phyloP scores from a whole-genome alignment of 2,113 vertebrate species.

The Mobula birostris region DNA sequence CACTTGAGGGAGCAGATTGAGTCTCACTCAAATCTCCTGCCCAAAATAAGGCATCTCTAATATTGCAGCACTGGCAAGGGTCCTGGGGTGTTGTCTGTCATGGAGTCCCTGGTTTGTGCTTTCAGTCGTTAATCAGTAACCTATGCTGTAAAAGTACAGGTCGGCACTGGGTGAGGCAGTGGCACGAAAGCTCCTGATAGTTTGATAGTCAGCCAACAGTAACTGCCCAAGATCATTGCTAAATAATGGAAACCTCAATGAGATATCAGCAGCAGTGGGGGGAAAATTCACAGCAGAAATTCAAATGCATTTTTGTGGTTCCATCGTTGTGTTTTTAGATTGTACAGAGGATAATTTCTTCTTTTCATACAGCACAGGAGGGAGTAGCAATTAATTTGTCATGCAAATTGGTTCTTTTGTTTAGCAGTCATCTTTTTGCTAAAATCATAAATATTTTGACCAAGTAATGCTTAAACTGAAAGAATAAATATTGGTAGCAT shows the following conservation, averaged over 20 bases:
- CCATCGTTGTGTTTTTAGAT: not conserved
- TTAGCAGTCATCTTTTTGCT: not conserved
- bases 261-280: not conserved
- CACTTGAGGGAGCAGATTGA: too few species aligned
- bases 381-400: not conserved
- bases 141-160: not conserved
- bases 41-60: too few species aligned
- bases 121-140: not conserved
- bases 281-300: not conserved
- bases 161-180: not conserved
- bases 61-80: too few species aligned
- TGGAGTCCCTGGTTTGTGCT: not conserved
- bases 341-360: constrained; percentile 31
- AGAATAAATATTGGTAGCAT: not conserved
- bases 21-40: too few species aligned
- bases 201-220: not conserved
- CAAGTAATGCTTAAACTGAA: not conserved
- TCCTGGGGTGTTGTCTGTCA: not conserved
- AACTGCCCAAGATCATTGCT: not conserved
- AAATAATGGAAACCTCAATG: not conserved
- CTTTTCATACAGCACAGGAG: not conserved
- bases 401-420: constrained; percentile 33
- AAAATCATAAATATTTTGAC: not conserved
- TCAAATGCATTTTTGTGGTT: not conserved
- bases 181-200: too few species aligned